Evolutionary conservation across 2,888 invertebrate genomes (phyloP), one percentile per base, ranked within the genome.

Genomic region (Lucinisca nassula): DNA sequence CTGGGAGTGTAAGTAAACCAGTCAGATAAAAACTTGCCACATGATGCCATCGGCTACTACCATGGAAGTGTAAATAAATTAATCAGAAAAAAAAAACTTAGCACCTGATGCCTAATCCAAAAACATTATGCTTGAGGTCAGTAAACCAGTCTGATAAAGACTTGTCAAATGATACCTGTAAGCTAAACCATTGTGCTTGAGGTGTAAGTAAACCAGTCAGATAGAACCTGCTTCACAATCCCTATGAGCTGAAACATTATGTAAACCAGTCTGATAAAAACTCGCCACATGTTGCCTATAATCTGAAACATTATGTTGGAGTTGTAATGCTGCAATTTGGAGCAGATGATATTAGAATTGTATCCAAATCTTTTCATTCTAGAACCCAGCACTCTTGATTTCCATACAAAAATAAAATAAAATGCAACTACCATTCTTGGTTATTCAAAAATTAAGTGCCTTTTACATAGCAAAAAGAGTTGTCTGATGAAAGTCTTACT

Each of bases 231-330:
- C 96, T 97, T 14, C 95, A 96, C 45, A 96, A 97, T 91, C 96
- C 97, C 87, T 97, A 97, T 92, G 95, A 97, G 77, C 97, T 98
- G 94, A 97, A 98, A 92, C 98, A 98, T 96, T 98, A 98, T 97
- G 96, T 93, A 90, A 95, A 93, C 74, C 95, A 95, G 89, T 95
- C 95, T 30, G 97, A 97, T 92, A 96, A 96, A 87, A 96, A 96
- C 61, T 94, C 97, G 75, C 96, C 97, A 14, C 95, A 96, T 45
- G 96, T 97, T 91, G 96, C 97, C 87, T 97, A 97, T 92, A 95
- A 97, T 77, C 97, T 98, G 94, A 97, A 98, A 92, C 98, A 98
- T 96, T 98, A 98, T 97, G 98, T 98, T 79, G 98, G 98, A 91
- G 97, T 97, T 90, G 98, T 96, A 90, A 92, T n/a, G n/a, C n/a